Conservation (phyloP, 2,888 invertebrate species). For the Eutolmus rufibarbis region DNA sequence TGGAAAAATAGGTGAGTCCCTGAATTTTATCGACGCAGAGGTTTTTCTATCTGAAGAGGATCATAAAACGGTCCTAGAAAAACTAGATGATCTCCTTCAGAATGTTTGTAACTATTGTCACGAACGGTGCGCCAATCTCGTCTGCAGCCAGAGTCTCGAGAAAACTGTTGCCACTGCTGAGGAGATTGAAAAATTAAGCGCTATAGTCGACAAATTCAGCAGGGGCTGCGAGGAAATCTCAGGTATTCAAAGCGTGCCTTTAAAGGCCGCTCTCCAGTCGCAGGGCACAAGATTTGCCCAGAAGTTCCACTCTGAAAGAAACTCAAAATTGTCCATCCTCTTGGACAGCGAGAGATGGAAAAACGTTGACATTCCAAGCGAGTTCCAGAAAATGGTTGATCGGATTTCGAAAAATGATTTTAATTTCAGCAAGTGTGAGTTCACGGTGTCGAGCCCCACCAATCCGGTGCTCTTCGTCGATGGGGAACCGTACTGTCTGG, state of each 20-base stretch:
- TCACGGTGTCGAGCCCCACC: conserved; percentile 59
- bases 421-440: conserved; percentile 50
- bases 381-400: conserved; percentile 86
- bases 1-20: conserved; percentile 65
- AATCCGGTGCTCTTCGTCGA: conserved; percentile 70
- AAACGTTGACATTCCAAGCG: conserved; percentile 86
- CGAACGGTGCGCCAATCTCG: conserved; percentile 88
- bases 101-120: conserved; percentile 92
- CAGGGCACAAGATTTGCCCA: conserved; percentile 91
- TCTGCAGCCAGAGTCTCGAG: conserved; percentile 78
- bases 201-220: conserved; percentile 81
- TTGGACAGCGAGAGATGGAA: conserved; percentile 95
- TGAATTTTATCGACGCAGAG: conserved; percentile 70
- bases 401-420: conserved; percentile 67
- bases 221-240: conserved; percentile 77
- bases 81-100: conserved; percentile 78
- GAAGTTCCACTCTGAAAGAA: conserved; percentile 87
- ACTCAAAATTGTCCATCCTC: conserved; percentile 81
- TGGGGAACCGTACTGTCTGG: conserved; percentile 77
- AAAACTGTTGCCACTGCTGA: conserved; percentile 75
- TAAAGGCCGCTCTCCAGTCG: conserved; percentile 82
- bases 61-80: conserved; percentile 71
- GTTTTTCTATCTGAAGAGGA: conserved; percentile 76
- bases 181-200: conserved; percentile 78
- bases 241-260: conserved; percentile 77